phyloP scores from a whole-genome alignment of 2,113 vertebrate genomes.

The Datnioides undecimradiatus region DNA sequence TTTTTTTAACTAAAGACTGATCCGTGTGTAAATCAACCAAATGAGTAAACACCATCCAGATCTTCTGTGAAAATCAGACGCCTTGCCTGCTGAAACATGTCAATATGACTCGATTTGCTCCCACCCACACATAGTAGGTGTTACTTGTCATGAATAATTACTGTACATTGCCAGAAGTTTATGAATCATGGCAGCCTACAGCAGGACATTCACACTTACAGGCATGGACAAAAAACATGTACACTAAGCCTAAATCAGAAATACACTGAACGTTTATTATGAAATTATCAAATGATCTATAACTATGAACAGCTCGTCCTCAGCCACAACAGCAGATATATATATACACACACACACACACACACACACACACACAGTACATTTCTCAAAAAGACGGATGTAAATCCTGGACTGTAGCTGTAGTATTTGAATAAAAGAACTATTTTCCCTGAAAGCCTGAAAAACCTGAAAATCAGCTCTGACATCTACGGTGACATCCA shows the following conservation, averaged over 20 bases:
- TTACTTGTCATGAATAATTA: slow-evolving; percentile 69
- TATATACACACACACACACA: too few relatives aligned
- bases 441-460: not conserved
- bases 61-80: not conserved
- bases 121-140: slow-evolving; percentile 68
- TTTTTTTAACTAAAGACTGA: not conserved
- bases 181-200: slow-evolving; percentile 65
- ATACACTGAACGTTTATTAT: not conserved
- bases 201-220: slow-evolving; percentile 36
- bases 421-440: not conserved
- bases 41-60: not conserved
- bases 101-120: slow-evolving; percentile 52
- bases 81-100: slow-evolving; percentile 69
- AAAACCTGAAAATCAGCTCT: not conserved
- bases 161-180: slow-evolving; percentile 49
- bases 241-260: not conserved
- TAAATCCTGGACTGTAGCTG: not conserved
- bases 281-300: not conserved
- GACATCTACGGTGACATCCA: not conserved
- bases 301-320: not conserved
- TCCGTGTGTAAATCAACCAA: not conserved
- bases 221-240: slow-evolving; percentile 26
- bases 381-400: not conserved
- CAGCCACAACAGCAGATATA: not conserved
- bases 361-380: too few relatives aligned